These are phyloP conservation scores for Pandemis cinnamomeana DNA, from an alignment of 2,888 invertebrate species.

Conservation along the genomic window DNA sequence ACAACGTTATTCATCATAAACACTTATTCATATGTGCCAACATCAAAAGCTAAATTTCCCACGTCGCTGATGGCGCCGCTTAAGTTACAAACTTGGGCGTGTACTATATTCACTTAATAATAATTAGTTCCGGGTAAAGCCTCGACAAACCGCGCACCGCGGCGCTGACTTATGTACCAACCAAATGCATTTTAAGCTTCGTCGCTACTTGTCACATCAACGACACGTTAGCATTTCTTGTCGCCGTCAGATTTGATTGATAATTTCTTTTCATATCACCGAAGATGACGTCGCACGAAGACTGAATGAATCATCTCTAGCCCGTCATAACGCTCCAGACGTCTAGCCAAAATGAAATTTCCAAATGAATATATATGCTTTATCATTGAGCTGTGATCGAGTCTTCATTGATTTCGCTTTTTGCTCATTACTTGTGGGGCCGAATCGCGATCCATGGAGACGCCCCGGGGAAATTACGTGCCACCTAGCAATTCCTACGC, in stretches of 20 bases:
- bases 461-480: slow-evolving; percentile 73
- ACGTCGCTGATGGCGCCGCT: slow-evolving; percentile 48
- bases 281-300: slow-evolving; percentile 27
- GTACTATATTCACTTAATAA: slow-evolving; percentile 14
- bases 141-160: background rate
- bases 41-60: slow-evolving; percentile 54
- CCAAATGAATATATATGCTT: slow-evolving; percentile 36
- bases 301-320: slow-evolving; percentile 23
- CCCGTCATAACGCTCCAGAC: slow-evolving; percentile 13
- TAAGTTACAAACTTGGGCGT: slow-evolving; percentile 49
- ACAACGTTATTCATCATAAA: slow-evolving; percentile 51
- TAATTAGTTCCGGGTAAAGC: slow-evolving; percentile 20
- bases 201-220: slow-evolving; percentile 2
- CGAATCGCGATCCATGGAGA: slow-evolving; percentile 48
- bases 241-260: slow-evolving; percentile 17
- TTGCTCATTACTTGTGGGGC: slow-evolving; percentile 42
- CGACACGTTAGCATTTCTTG: slow-evolving; percentile 18
- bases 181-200: slow-evolving; percentile 1
- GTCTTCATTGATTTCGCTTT: slow-evolving; percentile 41
- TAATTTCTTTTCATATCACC: slow-evolving; percentile 19
- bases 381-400: slow-evolving; percentile 33
- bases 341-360: slow-evolving; percentile 20
- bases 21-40: slow-evolving; percentile 53
- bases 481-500: slow-evolving; percentile 63
- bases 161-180: background rate